phyloP scores from a whole-genome alignment of 2,797 vertebrate genomes.

The Coendou prehensilis region DNA sequence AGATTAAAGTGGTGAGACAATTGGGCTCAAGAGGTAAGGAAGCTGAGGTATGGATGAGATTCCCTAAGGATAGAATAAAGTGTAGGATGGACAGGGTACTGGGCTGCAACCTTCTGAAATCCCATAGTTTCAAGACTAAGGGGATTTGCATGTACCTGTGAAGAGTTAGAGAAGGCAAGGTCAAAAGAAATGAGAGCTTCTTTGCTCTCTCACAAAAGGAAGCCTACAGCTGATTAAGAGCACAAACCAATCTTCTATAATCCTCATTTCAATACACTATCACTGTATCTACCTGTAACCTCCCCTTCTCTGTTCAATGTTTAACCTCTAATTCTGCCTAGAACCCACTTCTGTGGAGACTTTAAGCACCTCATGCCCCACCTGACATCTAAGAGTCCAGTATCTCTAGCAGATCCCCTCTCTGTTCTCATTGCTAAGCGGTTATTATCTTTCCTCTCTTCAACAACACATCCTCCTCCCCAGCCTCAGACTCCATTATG shows the following conservation, averaged over 20 bases:
- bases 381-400: too few species aligned
- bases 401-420: not conserved
- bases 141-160: not conserved
- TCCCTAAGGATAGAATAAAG: not conserved
- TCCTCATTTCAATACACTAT: not conserved
- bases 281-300: not conserved
- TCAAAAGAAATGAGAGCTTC: not conserved
- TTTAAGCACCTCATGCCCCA: not conserved
- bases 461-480: slow-evolving; percentile 92
- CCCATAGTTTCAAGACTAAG: not conserved
- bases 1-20: not conserved
- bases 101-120: not conserved
- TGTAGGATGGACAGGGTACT: not conserved
- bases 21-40: too few species aligned
- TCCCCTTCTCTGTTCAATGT: not conserved
- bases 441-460: slow-evolving; percentile 93
- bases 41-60: not conserved
- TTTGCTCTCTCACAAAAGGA: not conserved
- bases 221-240: rapidly evolving
- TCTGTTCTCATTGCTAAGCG: slow-evolving; percentile 59
- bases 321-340: not conserved
- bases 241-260: too few species aligned
- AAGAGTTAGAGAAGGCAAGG: not conserved
- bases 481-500: slow-evolving; percentile 90
- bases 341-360: not conserved